Evolutionary conservation across 2,888 invertebrate genomes (phyloP), one percentile per base, ranked within the genome.

Genomic region (Dinocampus coccinellae): DNA sequence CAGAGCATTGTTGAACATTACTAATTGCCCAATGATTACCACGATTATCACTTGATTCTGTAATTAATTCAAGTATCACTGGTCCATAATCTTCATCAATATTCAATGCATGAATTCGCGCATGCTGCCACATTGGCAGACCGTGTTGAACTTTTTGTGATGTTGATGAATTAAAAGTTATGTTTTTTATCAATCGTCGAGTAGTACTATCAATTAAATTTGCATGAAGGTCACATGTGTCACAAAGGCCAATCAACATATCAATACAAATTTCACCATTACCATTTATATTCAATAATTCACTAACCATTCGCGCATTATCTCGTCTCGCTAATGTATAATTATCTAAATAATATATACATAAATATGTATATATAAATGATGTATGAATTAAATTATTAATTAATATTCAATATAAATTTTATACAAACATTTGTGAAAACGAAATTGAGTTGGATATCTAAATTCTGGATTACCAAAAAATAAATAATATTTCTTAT

Each of bases 211-310:
- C 65, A 6, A 69, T 3, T 9, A 80, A 47, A 6, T 24, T n/a
- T 4, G 82, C 22, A 1, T 73, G 26, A 10, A 80, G 42, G 2
- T 67, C 7, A 33, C 83, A 83, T 4, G 75, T 53, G 10, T 64
- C 29, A 29, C 83, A 83, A 10, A 83, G 62, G 4, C 79, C 78
- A 11, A 83, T 63, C 0, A 75, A 26, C 68, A 83, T 72, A 63
- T 80, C 74, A 3, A 82, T 16, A 53, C 81, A 81, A 1, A 82
- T 10, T 16, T 65, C 52, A 24, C 22, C 10, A 33, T 47, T 22
- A 20, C 20, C 13, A 3, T 57, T 73, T 1, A 2, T 9, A 2
- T 64, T 47, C 2, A 58, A 13, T 26, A 62, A 60, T 20, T 26
- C 22, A 4, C 4, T 62, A 3, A 36, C 55, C 1, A 10, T 77